Evolutionary conservation across 1,140 invertebrate genomes (phyloP).

Genomic region (Planococcus citri): DNA sequence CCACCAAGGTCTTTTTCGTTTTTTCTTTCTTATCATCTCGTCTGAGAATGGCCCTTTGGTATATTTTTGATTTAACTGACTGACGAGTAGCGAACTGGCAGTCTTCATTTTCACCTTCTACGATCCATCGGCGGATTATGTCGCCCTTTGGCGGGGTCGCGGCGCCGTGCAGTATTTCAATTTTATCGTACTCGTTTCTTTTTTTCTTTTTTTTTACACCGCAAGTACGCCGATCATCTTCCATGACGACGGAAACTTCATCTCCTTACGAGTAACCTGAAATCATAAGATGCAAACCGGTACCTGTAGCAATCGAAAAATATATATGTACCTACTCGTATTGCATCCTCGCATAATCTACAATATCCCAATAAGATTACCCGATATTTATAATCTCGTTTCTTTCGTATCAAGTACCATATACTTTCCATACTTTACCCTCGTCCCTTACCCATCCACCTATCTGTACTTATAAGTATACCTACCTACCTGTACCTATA

Average conservation of each 20-base stretch:
- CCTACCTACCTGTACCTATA: no score
- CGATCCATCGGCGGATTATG: not conserved
- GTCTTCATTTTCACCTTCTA: not conserved
- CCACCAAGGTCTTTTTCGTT: not conserved
- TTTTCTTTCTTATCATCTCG: not conserved
- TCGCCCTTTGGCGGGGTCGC: not conserved
- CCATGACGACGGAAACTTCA: constrained; percentile 5
- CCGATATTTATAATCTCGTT: no score
- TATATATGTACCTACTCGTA: no score
- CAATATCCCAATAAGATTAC: no score
- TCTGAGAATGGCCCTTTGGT: not conserved
- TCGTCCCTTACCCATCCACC: no score
- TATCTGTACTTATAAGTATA: no score
- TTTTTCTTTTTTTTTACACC: not conserved
- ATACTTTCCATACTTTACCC: no score
- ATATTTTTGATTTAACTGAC: not conserved
- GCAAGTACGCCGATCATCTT: not conserved
- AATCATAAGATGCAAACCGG: not conserved
- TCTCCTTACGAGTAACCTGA: not conserved
- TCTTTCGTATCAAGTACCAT: no score
- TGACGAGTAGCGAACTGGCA: not conserved
- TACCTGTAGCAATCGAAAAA: no score
- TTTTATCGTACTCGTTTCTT: not conserved
- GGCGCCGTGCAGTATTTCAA: not conserved
- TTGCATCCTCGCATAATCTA: no score